These are phyloP conservation scores for Oreotrochilus melanogaster DNA, from an alignment of 2,113 vertebrate species.

Conservation along the genomic window DNA sequence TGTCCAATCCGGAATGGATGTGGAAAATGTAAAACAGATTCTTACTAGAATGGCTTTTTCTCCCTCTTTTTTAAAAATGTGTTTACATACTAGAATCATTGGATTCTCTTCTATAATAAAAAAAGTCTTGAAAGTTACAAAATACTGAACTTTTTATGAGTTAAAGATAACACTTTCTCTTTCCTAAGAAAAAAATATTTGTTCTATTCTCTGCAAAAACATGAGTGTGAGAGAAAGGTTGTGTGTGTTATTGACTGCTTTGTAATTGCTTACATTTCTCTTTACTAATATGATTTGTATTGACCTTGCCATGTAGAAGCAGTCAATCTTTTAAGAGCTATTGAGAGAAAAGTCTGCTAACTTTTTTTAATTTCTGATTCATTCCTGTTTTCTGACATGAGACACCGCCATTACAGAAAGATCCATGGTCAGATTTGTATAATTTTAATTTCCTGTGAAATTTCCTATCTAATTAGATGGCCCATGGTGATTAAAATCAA, in stretches of 20 bases:
- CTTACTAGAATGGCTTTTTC: rapidly evolving
- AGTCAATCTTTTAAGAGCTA: neutral
- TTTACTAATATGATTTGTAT: neutral
- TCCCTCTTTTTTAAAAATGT: rapidly evolving
- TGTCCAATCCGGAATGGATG: neutral
- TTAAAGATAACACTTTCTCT: neutral
- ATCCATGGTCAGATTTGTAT: neutral
- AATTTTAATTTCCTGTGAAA: neutral
- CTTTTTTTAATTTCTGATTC: neutral
- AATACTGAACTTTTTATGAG: neutral
- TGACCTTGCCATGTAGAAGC: neutral
- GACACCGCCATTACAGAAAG: neutral
- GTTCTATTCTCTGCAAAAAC: neutral
- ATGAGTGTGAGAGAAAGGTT: neutral
- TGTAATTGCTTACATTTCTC: neutral
- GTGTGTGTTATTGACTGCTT: neutral
- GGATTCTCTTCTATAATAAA: neutral
- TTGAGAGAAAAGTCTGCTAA: neutral
- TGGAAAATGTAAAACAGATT: neutral
- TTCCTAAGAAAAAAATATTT: neutral
- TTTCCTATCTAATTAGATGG: neutral
- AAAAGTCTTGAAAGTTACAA: neutral
- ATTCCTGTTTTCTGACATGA: neutral
- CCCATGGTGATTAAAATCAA: neutral
- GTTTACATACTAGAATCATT: neutral